These are phyloP conservation scores for Seriola dumerili DNA, from an alignment of 2,113 vertebrate species.

Conservation along the genomic window DNA sequence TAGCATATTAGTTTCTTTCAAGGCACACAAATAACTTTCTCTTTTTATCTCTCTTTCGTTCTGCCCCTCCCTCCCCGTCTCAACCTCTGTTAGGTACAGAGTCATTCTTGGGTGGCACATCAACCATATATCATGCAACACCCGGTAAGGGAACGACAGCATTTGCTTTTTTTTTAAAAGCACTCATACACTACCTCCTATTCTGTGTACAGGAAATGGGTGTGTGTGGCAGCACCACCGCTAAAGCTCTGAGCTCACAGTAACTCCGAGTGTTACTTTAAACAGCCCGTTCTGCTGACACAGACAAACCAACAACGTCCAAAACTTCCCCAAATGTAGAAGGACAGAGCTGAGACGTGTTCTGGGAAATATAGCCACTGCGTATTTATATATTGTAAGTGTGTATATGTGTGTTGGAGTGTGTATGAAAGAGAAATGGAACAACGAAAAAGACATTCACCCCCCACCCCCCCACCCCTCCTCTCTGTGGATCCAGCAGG, in stretches of 20 bases:
- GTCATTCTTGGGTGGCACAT: constrained; percentile 98
- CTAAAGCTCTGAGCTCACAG: constrained; percentile 49
- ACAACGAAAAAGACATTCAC: constrained; percentile 56
- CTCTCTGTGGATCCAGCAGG: constrained; percentile 79
- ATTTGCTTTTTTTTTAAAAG: background rate
- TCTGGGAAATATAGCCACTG: constrained; percentile 41
- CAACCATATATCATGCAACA: constrained; percentile 99
- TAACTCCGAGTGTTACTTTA: constrained; percentile 51
- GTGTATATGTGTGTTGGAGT: constrained; percentile 40
- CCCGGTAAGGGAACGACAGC: constrained; percentile 88
- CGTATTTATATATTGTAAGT: constrained; percentile 32
- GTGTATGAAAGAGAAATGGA: constrained; percentile 61
- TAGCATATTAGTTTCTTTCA: background rate
- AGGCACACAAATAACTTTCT: constrained; percentile 22
- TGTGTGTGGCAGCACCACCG: constrained; percentile 50
- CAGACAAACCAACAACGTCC: constrained; percentile 28
- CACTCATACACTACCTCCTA: background rate
- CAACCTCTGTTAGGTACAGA: constrained; percentile 89
- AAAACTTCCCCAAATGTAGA: constrained; percentile 58
- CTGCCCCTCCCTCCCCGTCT: constrained; percentile 23
- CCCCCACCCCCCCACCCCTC: background rate
- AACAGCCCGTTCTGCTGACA: constrained; percentile 65
- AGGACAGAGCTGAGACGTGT: constrained; percentile 30
- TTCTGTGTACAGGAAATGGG: constrained; percentile 70
- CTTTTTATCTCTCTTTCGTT: constrained; percentile 11